Evolutionary conservation across 2,888 invertebrate species (phyloP), one percentile per base, ranked within the genome.

Genomic region (Drosophila trichaetosa): DNA sequence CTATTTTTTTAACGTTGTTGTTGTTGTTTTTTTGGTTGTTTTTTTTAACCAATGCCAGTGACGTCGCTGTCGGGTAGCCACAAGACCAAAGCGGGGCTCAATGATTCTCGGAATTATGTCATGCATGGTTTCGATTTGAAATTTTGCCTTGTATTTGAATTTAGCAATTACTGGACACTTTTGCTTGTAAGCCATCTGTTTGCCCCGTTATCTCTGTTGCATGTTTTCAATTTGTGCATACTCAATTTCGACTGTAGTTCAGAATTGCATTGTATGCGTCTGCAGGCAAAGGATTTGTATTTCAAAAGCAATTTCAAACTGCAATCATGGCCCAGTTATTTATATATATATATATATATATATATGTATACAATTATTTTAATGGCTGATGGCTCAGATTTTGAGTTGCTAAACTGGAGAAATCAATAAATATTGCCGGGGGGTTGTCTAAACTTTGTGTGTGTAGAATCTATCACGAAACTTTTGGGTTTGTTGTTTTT

Each of bases 311-410:
- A 38, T 67, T 56, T 18, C 46, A 27, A 56, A 49, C 13, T 36
- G 56, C 36, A 54, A 70, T 57, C 38, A 56, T 33, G 33, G 27
- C 16, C 48, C 33, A 56, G 48, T 67, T 46, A 54, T 54, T 69
- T 67, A 42, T 67, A 67, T 29, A n/a, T 21, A 11, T 52, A 7
- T 33, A n/a, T 21, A 13, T 34, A 13, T 27, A 27, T 27, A 27
- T 27, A 27, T 27, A 27, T 27, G 4, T 27, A 27, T 33, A n/a
- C 10, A 49, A 24, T 21, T 4, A 24, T 46, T 46, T 16, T 0
- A 7, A 24, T 8, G 46, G 16, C 46, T 21, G 13, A 8, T 18
- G 18, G 16, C 5, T 24, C 8, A 16, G 5, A 49, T 13, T 7
- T 33, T 42, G 4, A 42, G 21, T 42, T 46, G 42, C 13, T 21